phyloP scores from a whole-genome alignment of 2,113 vertebrate species.

The Microcebus griseorufus region DNA sequence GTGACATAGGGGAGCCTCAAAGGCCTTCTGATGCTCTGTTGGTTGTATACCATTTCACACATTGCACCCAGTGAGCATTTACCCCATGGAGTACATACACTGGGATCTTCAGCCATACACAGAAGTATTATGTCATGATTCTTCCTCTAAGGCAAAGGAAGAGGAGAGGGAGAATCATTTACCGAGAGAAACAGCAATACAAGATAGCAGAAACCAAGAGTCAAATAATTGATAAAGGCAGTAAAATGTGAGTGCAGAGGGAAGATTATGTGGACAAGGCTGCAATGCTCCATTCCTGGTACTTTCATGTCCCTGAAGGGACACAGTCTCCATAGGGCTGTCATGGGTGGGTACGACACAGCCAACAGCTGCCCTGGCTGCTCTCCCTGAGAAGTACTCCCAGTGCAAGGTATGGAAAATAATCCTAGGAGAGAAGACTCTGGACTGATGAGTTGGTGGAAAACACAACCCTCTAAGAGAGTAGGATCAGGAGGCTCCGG shows the following conservation, averaged over 20 bases:
- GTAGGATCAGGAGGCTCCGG: neutral
- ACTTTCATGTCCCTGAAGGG: neutral
- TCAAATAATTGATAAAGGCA: neutral
- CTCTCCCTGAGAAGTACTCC: neutral
- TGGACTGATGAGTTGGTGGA: neutral
- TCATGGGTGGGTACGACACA: neutral
- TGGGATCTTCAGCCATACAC: neutral
- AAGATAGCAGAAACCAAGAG: neutral
- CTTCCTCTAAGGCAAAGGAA: neutral
- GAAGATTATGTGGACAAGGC: neutral
- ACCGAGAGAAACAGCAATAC: neutral
- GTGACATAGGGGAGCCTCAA: neutral
- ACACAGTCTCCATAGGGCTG: neutral
- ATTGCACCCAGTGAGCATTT: neutral
- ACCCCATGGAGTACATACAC: accelerated
- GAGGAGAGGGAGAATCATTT: neutral
- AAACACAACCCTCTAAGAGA: neutral
- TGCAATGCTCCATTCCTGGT: neutral
- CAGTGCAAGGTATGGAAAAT: neutral
- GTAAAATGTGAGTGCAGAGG: neutral
- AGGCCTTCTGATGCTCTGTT: neutral
- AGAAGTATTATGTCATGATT: neutral
- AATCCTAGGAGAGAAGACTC: neutral
- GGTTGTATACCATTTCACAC: neutral
- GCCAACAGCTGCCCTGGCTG: too few species aligned